These are phyloP conservation scores for Agonopterix arenella DNA, from an alignment of 2,888 invertebrate species.

Conservation along the genomic window DNA sequence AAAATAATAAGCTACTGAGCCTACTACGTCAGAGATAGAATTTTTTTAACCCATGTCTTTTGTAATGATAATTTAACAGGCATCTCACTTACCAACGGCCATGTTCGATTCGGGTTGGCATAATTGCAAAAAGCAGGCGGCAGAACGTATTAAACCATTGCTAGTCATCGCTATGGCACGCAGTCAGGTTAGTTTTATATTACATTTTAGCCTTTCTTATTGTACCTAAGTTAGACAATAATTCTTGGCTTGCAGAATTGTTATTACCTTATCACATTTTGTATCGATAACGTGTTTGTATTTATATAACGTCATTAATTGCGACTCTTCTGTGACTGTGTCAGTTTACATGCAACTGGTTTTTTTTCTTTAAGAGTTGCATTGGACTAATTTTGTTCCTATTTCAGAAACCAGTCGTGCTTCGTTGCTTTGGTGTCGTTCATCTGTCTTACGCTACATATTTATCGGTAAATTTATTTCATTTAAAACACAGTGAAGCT, in stretches of 20 bases:
- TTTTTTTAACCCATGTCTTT: too few species aligned
- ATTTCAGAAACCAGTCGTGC: constrained; percentile 1
- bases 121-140: background rate
- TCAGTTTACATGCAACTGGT: too few species aligned
- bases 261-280: too few species aligned
- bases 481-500: background rate
- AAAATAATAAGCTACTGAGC: too few species aligned
- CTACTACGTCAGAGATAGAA: too few species aligned
- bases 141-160: background rate
- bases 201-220: too few species aligned
- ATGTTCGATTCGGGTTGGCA: constrained; percentile 8
- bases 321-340: too few species aligned
- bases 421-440: background rate
- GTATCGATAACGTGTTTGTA: background rate
- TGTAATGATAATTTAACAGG: background rate
- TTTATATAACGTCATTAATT: too few species aligned
- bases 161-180: constrained; percentile 3
- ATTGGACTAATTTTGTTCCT: too few species aligned
- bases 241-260: too few species aligned
- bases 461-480: background rate
- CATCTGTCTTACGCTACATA: background rate
- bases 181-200: background rate
- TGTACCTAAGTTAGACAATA: too few species aligned
- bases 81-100: constrained; percentile 1
- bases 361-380: too few species aligned